Percentiles rank a stretch among this genome's conserved stretches.
phyloP scores from a whole-genome alignment of 2,113 vertebrate species.

The Semicossyphus pulcher region DNA sequence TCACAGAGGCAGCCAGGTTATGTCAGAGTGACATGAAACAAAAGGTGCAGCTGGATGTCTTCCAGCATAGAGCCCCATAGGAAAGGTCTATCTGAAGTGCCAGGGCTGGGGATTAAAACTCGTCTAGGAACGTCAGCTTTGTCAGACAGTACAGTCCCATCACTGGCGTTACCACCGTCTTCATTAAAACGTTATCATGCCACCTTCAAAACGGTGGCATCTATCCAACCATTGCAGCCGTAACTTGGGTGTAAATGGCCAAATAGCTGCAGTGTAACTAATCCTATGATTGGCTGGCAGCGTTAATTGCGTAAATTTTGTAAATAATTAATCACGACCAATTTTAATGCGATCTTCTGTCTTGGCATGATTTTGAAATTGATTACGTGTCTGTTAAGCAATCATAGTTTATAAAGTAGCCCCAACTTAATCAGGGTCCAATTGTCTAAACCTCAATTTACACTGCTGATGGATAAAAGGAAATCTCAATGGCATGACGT shows the following conservation, averaged over 20 bases:
- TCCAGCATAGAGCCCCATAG: conserved; percentile 22
- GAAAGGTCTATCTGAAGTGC: conserved; percentile 35
- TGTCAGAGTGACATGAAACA: conserved; percentile 46
- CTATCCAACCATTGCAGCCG: conserved; percentile 2
- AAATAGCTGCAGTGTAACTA: too few species aligned
- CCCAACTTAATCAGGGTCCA: not conserved
- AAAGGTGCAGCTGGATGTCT: conserved; percentile 49
- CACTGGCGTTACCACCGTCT: conserved; percentile 26
- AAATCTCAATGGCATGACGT: conserved; percentile 23
- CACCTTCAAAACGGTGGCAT: conserved; percentile 1
- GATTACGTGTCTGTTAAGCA: conserved; percentile 1
- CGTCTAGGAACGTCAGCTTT: conserved; percentile 63
- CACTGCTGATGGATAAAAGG: not conserved
- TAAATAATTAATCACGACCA: too few species aligned
- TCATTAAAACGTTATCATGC: conserved; percentile 50
- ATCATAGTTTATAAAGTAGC: not conserved
- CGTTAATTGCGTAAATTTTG: too few species aligned
- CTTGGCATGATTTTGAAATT: conserved; percentile 6
- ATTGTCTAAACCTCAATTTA: not conserved
- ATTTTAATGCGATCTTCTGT: too few species aligned
- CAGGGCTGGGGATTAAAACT: conserved; percentile 66
- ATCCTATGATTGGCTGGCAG: too few species aligned
- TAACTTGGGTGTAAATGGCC: too few species aligned
- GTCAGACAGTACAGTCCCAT: conserved; percentile 47
- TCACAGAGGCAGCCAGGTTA: conserved; percentile 25